Conservation (phyloP, 2,797 vertebrate genomes). For the Argentina silus region DNA sequence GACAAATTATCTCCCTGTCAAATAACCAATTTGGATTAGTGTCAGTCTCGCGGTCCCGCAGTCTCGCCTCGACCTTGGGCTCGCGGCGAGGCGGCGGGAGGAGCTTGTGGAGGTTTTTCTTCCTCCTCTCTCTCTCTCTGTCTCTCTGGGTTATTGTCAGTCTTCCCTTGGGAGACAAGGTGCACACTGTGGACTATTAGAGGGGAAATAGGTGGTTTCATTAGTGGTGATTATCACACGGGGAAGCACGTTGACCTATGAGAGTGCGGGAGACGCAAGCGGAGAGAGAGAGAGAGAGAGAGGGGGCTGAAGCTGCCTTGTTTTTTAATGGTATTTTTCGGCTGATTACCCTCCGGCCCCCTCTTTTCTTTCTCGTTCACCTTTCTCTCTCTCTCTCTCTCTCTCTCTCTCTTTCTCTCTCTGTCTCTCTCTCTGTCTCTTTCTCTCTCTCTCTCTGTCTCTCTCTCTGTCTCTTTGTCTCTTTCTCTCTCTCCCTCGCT, state of each 20-base stretch:
- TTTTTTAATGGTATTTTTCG: constrained; percentile 40
- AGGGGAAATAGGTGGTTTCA: constrained; percentile 22
- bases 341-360: constrained; percentile 23
- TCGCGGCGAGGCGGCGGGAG: constrained; percentile 21
- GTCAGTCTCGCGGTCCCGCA: constrained; percentile 46
- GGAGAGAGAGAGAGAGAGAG: background rate
- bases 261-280: background rate
- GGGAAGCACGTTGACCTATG: constrained; percentile 38
- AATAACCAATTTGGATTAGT: constrained; percentile 71
- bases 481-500: background rate
- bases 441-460: background rate
- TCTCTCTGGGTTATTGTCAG: constrained; percentile 11
- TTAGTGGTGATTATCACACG: constrained; percentile 49
- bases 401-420: constrained; percentile 14
- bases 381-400: background rate
- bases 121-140: constrained; percentile 15
- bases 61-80: constrained; percentile 43
- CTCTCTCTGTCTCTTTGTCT: constrained; percentile 13
- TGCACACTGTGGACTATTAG: constrained; percentile 38
- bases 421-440: background rate
- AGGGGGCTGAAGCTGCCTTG: background rate
- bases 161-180: constrained; percentile 12
- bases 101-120: background rate
- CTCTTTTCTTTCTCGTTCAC: background rate
- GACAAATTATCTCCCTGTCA: constrained; percentile 63